Conservation (phyloP, 2,888 invertebrate species). For the Conus canariensis region DNA sequence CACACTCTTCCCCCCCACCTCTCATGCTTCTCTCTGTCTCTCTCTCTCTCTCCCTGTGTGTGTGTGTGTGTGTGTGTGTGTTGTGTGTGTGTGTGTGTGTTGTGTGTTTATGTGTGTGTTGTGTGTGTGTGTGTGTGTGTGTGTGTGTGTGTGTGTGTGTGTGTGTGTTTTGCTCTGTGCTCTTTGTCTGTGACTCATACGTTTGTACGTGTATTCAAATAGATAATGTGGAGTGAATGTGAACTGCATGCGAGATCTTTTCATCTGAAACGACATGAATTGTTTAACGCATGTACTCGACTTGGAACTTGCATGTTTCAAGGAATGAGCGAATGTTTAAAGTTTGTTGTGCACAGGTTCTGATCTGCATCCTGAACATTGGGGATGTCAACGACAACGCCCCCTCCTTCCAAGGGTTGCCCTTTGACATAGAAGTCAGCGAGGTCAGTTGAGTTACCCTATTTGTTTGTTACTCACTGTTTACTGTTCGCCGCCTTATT, state of each 20-base stretch:
- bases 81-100: background rate
- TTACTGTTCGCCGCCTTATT: no score
- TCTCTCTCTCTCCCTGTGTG: background rate
- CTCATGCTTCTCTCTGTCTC: background rate
- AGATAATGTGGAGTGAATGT: no score
- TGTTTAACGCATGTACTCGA: no score
- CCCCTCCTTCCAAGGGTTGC: constrained; percentile 33
- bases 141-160: background rate
- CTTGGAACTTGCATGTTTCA: no score
- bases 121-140: background rate
- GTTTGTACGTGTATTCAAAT: no score
- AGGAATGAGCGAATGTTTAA: no score
- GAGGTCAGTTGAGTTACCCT: constrained; percentile 18
- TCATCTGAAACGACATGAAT: no score
- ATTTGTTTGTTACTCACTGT: no score
- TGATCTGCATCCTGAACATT: constrained; percentile 24
- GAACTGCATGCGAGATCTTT: no score
- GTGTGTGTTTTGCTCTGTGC: background rate
- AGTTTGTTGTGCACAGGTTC: no score
- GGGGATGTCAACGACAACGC: constrained; percentile 43
- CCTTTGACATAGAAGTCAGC: constrained; percentile 10
- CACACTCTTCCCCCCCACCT: background rate
- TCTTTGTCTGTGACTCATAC: no score
- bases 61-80: no score
- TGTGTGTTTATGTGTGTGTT: background rate